phyloP scores from a whole-genome alignment of 1,140 invertebrate genomes.

The Zaprionus ornatus region DNA sequence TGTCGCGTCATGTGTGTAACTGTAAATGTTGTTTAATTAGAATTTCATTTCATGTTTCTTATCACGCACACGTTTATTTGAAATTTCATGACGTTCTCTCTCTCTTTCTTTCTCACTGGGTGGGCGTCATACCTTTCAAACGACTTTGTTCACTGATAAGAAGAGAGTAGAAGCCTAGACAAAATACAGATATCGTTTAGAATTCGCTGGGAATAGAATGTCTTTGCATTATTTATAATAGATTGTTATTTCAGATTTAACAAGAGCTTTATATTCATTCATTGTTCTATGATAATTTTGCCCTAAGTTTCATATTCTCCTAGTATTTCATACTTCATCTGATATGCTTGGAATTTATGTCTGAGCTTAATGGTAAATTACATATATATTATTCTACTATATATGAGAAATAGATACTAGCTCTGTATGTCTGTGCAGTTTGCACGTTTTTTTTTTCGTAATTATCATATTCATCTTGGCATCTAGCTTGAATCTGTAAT shows the following conservation, averaged over 20 bases:
- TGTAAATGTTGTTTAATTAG: constrained; percentile 47
- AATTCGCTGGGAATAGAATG: not conserved
- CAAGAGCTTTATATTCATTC: not conserved
- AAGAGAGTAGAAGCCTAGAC: not conserved
- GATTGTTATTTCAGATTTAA: constrained; percentile 9
- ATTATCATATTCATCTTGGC: constrained; percentile 1
- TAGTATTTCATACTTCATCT: not conserved
- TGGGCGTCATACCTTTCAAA: constrained; percentile 67
- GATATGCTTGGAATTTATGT: constrained; percentile 1
- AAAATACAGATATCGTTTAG: not conserved
- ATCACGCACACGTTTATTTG: constrained; percentile 50
- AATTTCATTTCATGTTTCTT: constrained; percentile 53
- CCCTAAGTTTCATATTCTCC: not conserved
- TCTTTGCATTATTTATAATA: not conserved
- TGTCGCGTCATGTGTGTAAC: constrained; percentile 27
- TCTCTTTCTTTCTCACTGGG: not conserved
- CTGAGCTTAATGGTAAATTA: not conserved
- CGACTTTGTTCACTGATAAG: constrained; percentile 68
- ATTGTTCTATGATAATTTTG: not conserved
- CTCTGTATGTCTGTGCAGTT: constrained; percentile 2
- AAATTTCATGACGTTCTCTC: constrained; percentile 33
- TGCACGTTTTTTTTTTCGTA: constrained; percentile 3
- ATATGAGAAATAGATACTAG: not conserved
- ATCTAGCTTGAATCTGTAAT: not conserved
- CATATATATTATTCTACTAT: not conserved